A percentile compares a stretch with the other conserved stretches of the same genome.
Conservation (phyloP, 2,113 vertebrate species). For the Hyla sarda region DNA sequence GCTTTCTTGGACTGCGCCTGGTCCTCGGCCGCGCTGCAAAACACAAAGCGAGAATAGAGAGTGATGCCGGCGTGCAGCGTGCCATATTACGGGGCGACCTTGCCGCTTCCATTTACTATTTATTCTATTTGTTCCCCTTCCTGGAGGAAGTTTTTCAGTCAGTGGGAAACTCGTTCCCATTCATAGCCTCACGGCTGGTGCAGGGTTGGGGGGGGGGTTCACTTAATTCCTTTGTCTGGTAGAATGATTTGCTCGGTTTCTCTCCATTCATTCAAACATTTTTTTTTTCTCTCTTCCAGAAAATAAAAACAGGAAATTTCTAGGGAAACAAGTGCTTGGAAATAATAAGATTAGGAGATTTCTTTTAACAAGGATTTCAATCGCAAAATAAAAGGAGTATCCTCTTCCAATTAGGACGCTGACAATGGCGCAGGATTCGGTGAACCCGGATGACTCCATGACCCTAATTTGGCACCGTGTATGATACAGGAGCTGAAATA, state of each 20-base stretch:
- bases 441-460: not conserved
- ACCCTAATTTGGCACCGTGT: not conserved
- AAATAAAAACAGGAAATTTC: slow-evolving; percentile 79
- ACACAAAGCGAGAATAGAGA: slow-evolving; percentile 83
- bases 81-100: slow-evolving; percentile 73
- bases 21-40: slow-evolving; percentile 75
- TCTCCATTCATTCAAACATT: slow-evolving; percentile 78
- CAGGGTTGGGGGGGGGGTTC: slow-evolving; percentile 66
- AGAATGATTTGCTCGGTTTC: slow-evolving; percentile 74
- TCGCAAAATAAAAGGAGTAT: slow-evolving; percentile 66
- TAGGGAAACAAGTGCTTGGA: slow-evolving; percentile 73
- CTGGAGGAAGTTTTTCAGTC: slow-evolving; percentile 85
- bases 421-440: slow-evolving; percentile 53
- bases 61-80: slow-evolving; percentile 70
- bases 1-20: slow-evolving; percentile 81
- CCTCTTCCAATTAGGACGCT: slow-evolving; percentile 68
- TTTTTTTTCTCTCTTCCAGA: slow-evolving; percentile 66
- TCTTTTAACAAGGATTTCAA: slow-evolving; percentile 66
- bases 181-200: slow-evolving; percentile 73
- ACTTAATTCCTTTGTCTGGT: slow-evolving; percentile 77
- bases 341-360: slow-evolving; percentile 75
- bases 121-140: slow-evolving; percentile 84
- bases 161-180: slow-evolving; percentile 87
- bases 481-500: not conserved
- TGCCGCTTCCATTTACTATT: slow-evolving; percentile 80